Percentiles rank a stretch among this genome's conserved stretches.
These are phyloP conservation scores for Pteropus rufus DNA, from an alignment of 2,797 vertebrate genomes.

Conservation along the genomic window DNA sequence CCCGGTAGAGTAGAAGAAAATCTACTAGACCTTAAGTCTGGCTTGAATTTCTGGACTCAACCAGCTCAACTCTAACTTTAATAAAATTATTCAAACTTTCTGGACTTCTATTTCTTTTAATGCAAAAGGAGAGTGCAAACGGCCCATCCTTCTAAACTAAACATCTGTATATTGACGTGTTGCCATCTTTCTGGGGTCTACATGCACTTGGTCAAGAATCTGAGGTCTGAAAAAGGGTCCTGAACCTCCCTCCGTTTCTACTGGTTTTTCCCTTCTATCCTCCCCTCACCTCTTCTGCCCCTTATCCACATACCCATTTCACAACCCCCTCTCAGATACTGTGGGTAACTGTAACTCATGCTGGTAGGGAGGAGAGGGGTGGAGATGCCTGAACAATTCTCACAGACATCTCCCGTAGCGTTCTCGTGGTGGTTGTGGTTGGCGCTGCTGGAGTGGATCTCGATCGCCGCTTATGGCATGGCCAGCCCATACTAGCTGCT, in stretches of 20 bases:
- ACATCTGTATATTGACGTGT: not conserved
- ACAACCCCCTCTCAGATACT: not conserved
- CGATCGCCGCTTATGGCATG: no score
- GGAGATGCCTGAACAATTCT: not conserved
- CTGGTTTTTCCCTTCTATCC: not conserved
- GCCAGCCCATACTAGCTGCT: not conserved
- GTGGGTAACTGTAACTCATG: not conserved
- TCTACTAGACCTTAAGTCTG: not conserved
- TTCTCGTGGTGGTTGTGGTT: not conserved
- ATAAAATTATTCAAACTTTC: not conserved
- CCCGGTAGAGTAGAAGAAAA: not conserved
- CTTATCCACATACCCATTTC: not conserved
- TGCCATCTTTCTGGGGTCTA: not conserved
- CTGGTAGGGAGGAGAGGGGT: not conserved
- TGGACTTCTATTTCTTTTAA: not conserved
- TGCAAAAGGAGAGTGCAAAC: not conserved
- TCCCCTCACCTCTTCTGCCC: not conserved
- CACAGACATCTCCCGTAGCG: not conserved
- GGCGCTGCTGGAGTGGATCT: not conserved
- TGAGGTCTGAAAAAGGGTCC: not conserved
- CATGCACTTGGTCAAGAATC: not conserved
- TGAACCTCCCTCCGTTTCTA: not conserved
- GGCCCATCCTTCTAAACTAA: not conserved
- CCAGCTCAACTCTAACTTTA: not conserved
- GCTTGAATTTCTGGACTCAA: conserved; percentile 1